Evolutionary conservation across 2,113 vertebrate species (phyloP).

Genomic region (Laterallus jamaicensis): DNA sequence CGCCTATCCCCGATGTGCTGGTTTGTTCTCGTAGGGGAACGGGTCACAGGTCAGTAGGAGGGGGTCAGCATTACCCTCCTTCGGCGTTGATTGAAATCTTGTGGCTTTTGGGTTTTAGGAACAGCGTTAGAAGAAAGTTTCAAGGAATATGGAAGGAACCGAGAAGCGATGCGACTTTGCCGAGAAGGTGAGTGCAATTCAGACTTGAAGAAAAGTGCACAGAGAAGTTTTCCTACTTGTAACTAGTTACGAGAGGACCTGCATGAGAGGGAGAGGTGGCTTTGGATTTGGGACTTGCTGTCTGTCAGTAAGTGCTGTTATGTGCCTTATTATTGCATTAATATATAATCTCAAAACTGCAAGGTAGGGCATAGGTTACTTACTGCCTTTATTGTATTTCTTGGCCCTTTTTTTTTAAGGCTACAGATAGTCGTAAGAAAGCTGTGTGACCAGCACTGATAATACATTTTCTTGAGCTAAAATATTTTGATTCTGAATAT

Average conservation of each 20-base stretch:
- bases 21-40: neutral
- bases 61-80: neutral
- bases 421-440: neutral
- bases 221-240: neutral
- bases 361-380: neutral
- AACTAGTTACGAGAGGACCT: neutral
- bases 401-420: neutral
- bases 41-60: neutral
- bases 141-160: constrained; percentile 96
- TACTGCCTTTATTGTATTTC: neutral
- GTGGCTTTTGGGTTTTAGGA: constrained; percentile 77
- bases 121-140: constrained; percentile 96
- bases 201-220: neutral
- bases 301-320: neutral
- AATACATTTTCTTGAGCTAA: neutral
- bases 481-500: neutral
- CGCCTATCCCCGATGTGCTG: rapidly evolving
- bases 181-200: constrained; percentile 90
- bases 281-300: neutral
- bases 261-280: rapidly evolving
- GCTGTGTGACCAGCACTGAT: neutral
- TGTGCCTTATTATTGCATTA: neutral
- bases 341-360: neutral
- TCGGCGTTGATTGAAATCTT: neutral
- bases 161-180: constrained; percentile 97